Evolutionary conservation across 2,113 vertebrate species (phyloP), one percentile per base, ranked within the genome.

Genomic region (Calidris pugnax): DNA sequence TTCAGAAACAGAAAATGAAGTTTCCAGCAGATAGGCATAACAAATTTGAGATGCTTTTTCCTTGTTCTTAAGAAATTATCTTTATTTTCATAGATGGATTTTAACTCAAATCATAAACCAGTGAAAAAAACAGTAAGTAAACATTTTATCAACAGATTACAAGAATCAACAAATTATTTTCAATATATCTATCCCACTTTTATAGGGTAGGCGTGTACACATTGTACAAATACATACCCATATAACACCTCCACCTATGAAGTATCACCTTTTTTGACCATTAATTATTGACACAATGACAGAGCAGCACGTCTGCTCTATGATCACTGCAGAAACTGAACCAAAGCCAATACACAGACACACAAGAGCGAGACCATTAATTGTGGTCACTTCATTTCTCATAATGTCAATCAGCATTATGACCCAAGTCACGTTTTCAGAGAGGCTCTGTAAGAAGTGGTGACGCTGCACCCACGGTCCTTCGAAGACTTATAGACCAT

Each of bases 151-250:
- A 67, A 20, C 28, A 33, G 28, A 27, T 55, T 64, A 62, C 12
- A 85, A 62, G 37, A 62, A 78, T 50, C 32, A 87, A 57, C 12
- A 50, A 56, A 20, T 22, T n/a, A 17, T 77, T 90, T 48, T 50
- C 73, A 56, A 7, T 9, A 3, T 6, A 50, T 8, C 32, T 50
- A 27, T 11, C 41, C 83, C 53, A n/a, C 37, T 55, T 75, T 82
- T 28, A 37, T 11, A 39, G 1, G n/a, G n/a, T 0, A 59, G 62
- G 27, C 24, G 35, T 3, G 37, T 73, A 32, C 9, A 62, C 10
- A 41, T 3, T 32, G 62, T 7, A 32, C 45, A 85, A 55, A 39
- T 4, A n/a, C 0, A 2, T 6, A 19, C 17, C 66, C 43, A 47
- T 7, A 6, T 7, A 63, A 50, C 32, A 64, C 39, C 64, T 43